These are phyloP conservation scores for Callipepla californica DNA, from an alignment of 2,113 vertebrate genomes.

Conservation along the genomic window DNA sequence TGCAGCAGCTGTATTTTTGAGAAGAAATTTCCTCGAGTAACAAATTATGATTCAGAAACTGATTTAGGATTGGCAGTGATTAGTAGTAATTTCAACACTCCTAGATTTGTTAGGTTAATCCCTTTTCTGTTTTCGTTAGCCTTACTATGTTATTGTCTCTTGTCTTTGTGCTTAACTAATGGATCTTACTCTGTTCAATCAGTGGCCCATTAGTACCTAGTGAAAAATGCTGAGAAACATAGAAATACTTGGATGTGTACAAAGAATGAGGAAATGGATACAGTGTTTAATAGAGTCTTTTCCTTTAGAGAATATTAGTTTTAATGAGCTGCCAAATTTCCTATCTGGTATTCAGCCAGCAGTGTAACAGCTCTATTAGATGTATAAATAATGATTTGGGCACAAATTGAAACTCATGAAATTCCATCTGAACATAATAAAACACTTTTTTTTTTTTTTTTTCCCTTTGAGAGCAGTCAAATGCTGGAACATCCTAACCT, in stretches of 20 bases:
- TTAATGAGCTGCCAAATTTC: not conserved
- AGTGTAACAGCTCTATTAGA: not conserved
- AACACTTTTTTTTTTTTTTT: not conserved
- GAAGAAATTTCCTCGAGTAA: not conserved
- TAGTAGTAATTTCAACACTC: constrained; percentile 54
- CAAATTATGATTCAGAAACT: not conserved
- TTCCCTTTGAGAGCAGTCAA: not conserved
- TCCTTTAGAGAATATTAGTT: not conserved
- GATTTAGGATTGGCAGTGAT: constrained; percentile 8
- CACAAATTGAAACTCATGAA: not conserved
- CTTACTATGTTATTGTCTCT: constrained; percentile 41
- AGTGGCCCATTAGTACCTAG: constrained; percentile 27
- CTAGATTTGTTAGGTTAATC: constrained; percentile 38
- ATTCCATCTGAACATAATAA: not conserved
- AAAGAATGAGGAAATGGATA: not conserved
- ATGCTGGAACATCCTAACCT: not conserved
- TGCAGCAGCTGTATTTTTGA: not conserved
- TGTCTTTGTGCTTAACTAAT: constrained; percentile 66
- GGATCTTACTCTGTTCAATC: constrained; percentile 31
- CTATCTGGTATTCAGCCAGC: not conserved
- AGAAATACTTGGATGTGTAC: not conserved
- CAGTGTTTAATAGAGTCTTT: not conserved
- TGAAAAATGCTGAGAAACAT: not conserved
- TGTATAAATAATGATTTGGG: not conserved
- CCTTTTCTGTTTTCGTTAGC: constrained; percentile 31